Percentiles rank a stretch among this genome's conserved stretches.
These are phyloP conservation scores for Drymonia ruficornis DNA, from an alignment of 2,888 invertebrate species.

Conservation along the genomic window DNA sequence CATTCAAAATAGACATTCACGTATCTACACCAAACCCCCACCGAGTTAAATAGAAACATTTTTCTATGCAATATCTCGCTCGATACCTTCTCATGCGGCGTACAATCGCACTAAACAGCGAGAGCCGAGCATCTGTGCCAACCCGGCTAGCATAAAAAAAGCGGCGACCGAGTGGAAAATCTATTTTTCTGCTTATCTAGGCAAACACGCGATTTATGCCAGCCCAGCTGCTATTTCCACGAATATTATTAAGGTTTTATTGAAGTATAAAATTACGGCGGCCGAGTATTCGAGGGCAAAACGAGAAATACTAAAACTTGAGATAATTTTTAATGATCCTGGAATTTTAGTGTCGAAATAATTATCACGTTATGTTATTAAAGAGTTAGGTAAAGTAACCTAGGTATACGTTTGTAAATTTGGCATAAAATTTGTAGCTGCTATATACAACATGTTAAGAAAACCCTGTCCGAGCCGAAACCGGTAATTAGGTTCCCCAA, in stretches of 20 bases:
- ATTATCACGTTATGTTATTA: no score
- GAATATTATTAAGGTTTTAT: conserved; percentile 7
- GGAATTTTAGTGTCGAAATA: no score
- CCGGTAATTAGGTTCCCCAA: no score
- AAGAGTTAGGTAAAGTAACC: no score
- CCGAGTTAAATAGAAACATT: neutral
- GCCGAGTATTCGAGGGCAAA: neutral
- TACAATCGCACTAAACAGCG: neutral
- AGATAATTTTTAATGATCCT: no score
- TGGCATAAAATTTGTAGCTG: no score
- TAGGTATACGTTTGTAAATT: no score
- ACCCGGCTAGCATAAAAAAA: neutral
- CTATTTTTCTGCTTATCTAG: conserved; percentile 8
- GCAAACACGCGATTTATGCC: conserved; percentile 4
- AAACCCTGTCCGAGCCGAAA: no score
- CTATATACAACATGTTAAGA: no score
- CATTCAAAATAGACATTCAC: no score
- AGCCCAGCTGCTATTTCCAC: neutral
- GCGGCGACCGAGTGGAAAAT: neutral
- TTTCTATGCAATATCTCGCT: neutral
- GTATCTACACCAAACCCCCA: no score
- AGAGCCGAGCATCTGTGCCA: neutral
- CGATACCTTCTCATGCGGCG: neutral
- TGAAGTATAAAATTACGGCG: conserved; percentile 2
- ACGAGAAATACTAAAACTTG: neutral